Base-by-base conservation (phyloP, 2,797 vertebrate species). In the Gephyroberyx darwinii region DNA sequence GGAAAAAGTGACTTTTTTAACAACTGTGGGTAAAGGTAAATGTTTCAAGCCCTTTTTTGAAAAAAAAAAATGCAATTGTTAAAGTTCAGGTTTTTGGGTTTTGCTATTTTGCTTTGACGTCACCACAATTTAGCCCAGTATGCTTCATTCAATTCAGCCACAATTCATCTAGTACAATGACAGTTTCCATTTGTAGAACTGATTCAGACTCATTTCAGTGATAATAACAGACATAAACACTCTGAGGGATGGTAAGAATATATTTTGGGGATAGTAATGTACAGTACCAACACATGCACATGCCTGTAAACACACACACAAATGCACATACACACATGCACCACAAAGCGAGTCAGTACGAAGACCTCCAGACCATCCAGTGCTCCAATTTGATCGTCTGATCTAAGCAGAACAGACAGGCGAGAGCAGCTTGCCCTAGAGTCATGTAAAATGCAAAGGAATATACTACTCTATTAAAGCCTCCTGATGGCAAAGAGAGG, bases 401-500 rank as follows among this genome's bases (percentile, higher is more conserved):
- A 99, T 93, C 93, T 95, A 94, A 98, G 93, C 80, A 72, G 92
- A 97, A 93, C 93, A 96, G 97, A 98, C 97, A 98, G 94, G 95
- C 94, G 91, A 95, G 90, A 95, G 95, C 94, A 94, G 92, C 85
- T 92, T 94, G 94, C 95, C 96, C 95, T 73, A 93, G 93, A 95
- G 95, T 96, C 96, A 96, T 96, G 95, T 93, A 96, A 96, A 96
- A 96, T 95, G 96, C 96, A 96, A 94, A 93, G 94, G 95, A 95
- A 92, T 92, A 93, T 92, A 93, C 94, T 93, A 92, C 92, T 93
- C 90, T 93, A 95, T 89, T 92, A 93, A 93, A 92, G 89, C 85
- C 82, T 90, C 85, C 87, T 89, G 90, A 93, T 92, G 91, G 91
- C 76, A 74, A 53, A 69, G 73, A 73, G 74, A 62, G 71, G 39